Percentiles rank a stretch among this genome's conserved stretches.
Evolutionary conservation across 2,113 vertebrate species (phyloP).

Genomic region (Phrynocephalus versicolor): DNA sequence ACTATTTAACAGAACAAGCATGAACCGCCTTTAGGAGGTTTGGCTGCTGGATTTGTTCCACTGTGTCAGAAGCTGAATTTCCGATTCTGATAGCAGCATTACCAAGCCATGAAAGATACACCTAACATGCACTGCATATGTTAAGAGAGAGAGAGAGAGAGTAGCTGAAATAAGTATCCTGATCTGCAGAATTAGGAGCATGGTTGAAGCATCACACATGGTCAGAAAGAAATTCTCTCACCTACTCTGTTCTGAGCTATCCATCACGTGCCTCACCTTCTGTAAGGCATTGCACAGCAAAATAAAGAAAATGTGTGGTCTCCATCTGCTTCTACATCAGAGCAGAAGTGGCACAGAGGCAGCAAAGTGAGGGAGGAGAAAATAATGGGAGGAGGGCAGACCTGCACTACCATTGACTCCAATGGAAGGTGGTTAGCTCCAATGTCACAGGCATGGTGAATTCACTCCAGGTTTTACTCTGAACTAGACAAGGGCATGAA

Average conservation of each 20-base stretch:
- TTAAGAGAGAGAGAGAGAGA: too few species aligned
- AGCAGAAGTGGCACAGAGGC: too few species aligned
- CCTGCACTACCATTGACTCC: too few species aligned
- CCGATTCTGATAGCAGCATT: constrained; percentile 40
- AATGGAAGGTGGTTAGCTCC: too few species aligned
- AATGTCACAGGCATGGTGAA: too few species aligned
- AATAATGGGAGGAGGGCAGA: too few species aligned
- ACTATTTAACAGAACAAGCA: constrained; percentile 69
- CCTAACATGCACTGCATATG: background rate
- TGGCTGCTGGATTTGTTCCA: constrained; percentile 71
- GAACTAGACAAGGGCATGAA: too few species aligned
- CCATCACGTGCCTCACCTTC: background rate
- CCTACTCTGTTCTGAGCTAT: background rate
- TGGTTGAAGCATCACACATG: background rate
- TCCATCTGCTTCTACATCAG: background rate
- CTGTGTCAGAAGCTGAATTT: constrained; percentile 56
- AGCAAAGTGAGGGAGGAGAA: too few species aligned
- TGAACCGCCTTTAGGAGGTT: constrained; percentile 62
- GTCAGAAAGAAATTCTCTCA: background rate
- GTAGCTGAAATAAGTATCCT: background rate
- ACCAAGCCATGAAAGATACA: background rate
- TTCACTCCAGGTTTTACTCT: too few species aligned
- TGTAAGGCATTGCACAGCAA: background rate
- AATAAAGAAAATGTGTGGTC: background rate
- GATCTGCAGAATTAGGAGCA: background rate